phyloP scores from a whole-genome alignment of 2,113 vertebrate genomes.

The Pogona vitticeps region DNA sequence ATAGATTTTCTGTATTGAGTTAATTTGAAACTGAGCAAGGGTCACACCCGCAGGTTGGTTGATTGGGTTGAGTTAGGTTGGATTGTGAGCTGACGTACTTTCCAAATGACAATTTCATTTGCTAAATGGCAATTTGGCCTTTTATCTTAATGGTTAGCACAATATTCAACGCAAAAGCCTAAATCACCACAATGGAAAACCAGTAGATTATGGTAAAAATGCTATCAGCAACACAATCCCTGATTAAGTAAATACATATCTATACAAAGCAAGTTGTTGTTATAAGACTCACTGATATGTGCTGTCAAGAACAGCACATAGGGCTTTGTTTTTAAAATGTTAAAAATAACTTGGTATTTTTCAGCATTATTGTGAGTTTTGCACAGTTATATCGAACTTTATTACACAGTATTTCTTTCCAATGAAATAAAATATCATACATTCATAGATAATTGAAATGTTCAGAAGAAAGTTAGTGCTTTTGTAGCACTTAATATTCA shows the following conservation, averaged over 20 bases:
- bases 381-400: not conserved
- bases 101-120: too few relatives aligned
- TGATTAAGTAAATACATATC: not conserved
- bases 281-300: not conserved
- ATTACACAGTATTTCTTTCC: constrained; percentile 9
- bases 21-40: too few relatives aligned
- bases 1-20: too few relatives aligned
- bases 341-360: not conserved
- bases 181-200: too few relatives aligned
- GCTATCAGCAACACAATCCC: too few relatives aligned
- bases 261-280: not conserved
- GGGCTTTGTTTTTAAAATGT: not conserved
- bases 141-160: too few relatives aligned
- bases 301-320: not conserved
- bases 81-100: too few relatives aligned
- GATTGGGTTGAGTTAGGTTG: too few relatives aligned
- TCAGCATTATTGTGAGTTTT: not conserved
- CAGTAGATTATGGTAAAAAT: too few relatives aligned
- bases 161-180: too few relatives aligned
- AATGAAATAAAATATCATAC: not conserved
- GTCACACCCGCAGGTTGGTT: too few relatives aligned
- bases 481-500: constrained; percentile 18
- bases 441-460: constrained; percentile 26
- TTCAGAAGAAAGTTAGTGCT: constrained; percentile 17
- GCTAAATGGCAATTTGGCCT: too few relatives aligned